These are phyloP conservation scores for Deilephila elpenor DNA, from an alignment of 2,888 invertebrate genomes.

Conservation along the genomic window DNA sequence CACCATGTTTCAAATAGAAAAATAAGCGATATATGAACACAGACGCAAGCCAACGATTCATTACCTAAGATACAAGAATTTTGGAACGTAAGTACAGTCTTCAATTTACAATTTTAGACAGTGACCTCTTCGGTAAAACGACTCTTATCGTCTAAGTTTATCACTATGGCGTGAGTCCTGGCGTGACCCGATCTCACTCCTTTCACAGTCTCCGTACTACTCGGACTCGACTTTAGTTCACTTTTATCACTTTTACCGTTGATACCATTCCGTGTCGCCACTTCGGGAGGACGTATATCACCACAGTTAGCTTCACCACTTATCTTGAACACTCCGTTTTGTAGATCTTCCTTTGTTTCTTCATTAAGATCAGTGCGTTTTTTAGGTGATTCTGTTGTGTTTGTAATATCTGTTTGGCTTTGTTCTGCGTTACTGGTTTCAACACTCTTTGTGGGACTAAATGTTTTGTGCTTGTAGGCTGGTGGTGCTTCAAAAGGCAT, in stretches of 20 bases:
- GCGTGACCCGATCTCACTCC: slow-evolving; percentile 87
- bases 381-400: slow-evolving; percentile 75
- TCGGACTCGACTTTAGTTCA: slow-evolving; percentile 70
- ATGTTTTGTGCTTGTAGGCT: slow-evolving; percentile 76
- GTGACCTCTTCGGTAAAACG: slow-evolving; percentile 93
- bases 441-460: slow-evolving; percentile 77
- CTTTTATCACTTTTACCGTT: slow-evolving; percentile 71
- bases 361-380: slow-evolving; percentile 62
- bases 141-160: slow-evolving; percentile 92
- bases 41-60: slow-evolving; percentile 25
- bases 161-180: slow-evolving; percentile 90
- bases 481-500: slow-evolving; percentile 78
- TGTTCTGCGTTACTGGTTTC: slow-evolving; percentile 74
- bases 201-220: slow-evolving; percentile 69
- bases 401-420: slow-evolving; percentile 75
- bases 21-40: not conserved
- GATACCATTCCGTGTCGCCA: slow-evolving; percentile 66
- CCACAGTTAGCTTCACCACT: slow-evolving; percentile 78
- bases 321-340: slow-evolving; percentile 78
- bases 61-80: slow-evolving; percentile 14
- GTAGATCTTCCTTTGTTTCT: slow-evolving; percentile 66
- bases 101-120: slow-evolving; percentile 77
- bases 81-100: slow-evolving; percentile 62
- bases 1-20: not conserved
- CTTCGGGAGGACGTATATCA: slow-evolving; percentile 75